These are phyloP conservation scores for Drosophila nebulosa DNA, from an alignment of 1,140 invertebrate genomes.

Conservation along the genomic window DNA sequence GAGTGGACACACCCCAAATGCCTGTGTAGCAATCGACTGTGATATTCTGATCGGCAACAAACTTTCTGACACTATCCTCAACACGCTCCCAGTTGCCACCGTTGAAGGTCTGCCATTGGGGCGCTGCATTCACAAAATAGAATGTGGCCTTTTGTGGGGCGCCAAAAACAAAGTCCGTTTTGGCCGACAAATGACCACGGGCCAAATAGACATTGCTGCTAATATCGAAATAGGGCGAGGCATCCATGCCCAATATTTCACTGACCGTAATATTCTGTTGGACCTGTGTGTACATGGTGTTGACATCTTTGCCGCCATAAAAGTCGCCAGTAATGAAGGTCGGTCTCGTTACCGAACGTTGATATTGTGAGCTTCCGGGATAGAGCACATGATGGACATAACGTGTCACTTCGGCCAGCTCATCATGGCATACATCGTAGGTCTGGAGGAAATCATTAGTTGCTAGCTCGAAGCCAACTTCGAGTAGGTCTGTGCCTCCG, in stretches of 20 bases:
- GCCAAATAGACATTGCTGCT: conserved; percentile 81
- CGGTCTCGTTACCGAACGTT: conserved; percentile 71
- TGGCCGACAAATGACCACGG: conserved; percentile 86
- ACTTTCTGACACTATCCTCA: conserved; percentile 81
- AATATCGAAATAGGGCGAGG: conserved; percentile 65
- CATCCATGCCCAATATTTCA: conserved; percentile 69
- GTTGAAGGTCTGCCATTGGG: conserved; percentile 86
- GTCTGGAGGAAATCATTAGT: conserved; percentile 72
- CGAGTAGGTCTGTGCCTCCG: conserved; percentile 66
- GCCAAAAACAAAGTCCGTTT: conserved; percentile 85
- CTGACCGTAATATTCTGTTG: conserved; percentile 70
- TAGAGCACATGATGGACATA: conserved; percentile 80
- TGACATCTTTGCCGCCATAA: conserved; percentile 74
- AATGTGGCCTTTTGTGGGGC: conserved; percentile 84
- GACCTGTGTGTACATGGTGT: conserved; percentile 68
- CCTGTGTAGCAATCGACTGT: conserved; percentile 84
- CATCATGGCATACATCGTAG: conserved; percentile 81
- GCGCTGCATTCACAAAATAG: conserved; percentile 85
- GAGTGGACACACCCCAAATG: conserved; percentile 82
- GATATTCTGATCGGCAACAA: conserved; percentile 63
- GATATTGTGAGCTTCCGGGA: conserved; percentile 66
- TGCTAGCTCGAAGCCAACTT: conserved; percentile 69
- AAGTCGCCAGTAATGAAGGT: conserved; percentile 69
- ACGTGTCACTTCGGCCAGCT: conserved; percentile 69
- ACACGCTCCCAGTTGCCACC: conserved; percentile 85